Percentiles rank a stretch among this genome's conserved stretches.
These are phyloP conservation scores for Meles meles DNA, from an alignment of 2,113 vertebrate species.

Conservation along the genomic window DNA sequence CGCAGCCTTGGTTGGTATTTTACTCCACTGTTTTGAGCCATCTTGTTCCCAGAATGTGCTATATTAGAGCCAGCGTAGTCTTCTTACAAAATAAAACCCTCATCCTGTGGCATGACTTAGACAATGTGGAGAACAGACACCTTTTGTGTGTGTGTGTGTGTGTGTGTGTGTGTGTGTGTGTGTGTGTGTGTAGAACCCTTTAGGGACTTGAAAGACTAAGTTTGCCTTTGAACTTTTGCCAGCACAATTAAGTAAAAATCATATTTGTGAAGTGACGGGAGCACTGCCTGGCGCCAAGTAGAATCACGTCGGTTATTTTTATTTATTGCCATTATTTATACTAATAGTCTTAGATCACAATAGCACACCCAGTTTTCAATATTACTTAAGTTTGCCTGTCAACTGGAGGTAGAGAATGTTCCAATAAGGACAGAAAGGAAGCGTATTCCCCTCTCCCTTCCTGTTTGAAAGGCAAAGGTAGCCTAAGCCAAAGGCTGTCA, in stretches of 20 bases:
- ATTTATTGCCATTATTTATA: constrained; percentile 23
- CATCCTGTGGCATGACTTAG: not conserved
- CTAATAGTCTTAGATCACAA: not conserved
- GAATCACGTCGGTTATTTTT: constrained; percentile 20
- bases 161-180: too few species aligned
- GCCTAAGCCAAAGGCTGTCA: not conserved
- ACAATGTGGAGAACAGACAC: not conserved
- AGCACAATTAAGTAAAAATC: constrained; percentile 46
- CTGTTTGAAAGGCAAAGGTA: not conserved
- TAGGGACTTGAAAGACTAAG: constrained; percentile 2
- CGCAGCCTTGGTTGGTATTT: not conserved
- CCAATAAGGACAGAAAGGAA: not conserved
- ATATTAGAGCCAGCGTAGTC: not conserved
- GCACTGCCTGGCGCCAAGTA: not conserved
- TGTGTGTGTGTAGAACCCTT: too few species aligned
- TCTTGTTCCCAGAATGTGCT: constrained; percentile 33
- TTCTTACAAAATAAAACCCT: constrained; percentile 30
- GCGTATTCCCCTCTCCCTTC: not conserved
- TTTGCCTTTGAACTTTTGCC: constrained; percentile 50
- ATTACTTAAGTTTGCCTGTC: not conserved
- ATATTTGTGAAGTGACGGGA: constrained; percentile 1
- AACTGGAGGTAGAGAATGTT: not conserved
- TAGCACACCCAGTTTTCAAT: not conserved
- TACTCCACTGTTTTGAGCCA: not conserved
- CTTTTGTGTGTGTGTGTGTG: too few species aligned